Evolutionary conservation across 2,888 invertebrate genomes (phyloP), one percentile per base, ranked within the genome.

Genomic region (Nemurella pictetii): DNA sequence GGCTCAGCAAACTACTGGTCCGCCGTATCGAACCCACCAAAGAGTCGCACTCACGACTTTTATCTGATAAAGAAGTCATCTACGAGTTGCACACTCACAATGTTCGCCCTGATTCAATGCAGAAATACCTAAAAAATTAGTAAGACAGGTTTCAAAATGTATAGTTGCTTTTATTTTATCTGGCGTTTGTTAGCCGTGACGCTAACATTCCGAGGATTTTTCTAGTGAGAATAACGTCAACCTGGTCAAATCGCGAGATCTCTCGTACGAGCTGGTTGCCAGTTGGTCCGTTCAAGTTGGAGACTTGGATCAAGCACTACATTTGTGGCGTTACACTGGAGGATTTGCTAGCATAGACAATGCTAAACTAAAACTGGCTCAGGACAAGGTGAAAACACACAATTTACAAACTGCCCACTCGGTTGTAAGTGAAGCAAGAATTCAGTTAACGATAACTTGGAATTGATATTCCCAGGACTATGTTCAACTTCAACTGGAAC

Each of bases 281-380:
- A 99, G 99, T 88, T 99, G 98, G 97, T 96, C 96, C 0, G 99
- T 99, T 0, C 95, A 96, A 84, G 97, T 97, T 29, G 99, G 99
- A 55, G 99, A 99, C 89, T 96, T 99, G 92, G 99, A 99, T 92
- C 99, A 99, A 91, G 97, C 95, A 26, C 92, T 99, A 86, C 99
- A 99, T 90, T 92, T 99, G 85, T 99, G 99, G 99, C 95, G 96
- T 89, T 98, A 97, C 90, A 95, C 95, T 15, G 97, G 98, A 82
- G 99, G 99, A 28, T 99, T 97, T 89, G 94, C 96, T 89, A 94
- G 95, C 88, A 95, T 97, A 88, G 97, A 97, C 91, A 93, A 93
- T 88, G 95, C 96, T 35, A 95, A 95, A 89, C 91, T 93, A 87
- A 90, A 95, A 86, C 92, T 96, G 83, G 93, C 91, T 87, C 92